Conservation (phyloP, 2,797 vertebrate species). For the Enteromius viviparus region DNA sequence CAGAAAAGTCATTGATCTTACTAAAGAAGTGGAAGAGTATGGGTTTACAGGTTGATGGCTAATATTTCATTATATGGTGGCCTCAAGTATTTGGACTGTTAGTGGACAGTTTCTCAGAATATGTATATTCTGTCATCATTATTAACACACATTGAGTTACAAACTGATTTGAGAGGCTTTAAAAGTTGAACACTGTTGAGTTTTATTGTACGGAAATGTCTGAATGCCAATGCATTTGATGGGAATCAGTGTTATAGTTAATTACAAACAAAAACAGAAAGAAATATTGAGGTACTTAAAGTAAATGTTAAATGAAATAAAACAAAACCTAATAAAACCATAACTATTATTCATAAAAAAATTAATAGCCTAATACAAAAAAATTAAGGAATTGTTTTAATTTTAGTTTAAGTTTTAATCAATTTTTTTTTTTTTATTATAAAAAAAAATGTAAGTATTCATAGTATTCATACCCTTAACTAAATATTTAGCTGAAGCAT, state of each 20-base stretch:
- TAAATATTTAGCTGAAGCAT: too few species aligned
- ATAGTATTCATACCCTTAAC: too few species aligned
- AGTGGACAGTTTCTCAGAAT: not conserved
- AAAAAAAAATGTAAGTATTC: too few species aligned
- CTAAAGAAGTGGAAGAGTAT: not conserved
- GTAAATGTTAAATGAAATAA: not conserved
- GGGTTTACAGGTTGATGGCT: not conserved
- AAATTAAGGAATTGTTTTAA: not conserved
- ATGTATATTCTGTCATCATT: not conserved
- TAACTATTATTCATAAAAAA: not conserved
- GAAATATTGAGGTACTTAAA: not conserved
- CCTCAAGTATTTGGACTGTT: not conserved
- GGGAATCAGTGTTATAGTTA: not conserved
- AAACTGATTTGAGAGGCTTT: not conserved
- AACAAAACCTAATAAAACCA: not conserved
- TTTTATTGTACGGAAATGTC: not conserved
- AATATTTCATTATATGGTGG: not conserved
- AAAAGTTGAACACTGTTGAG: not conserved
- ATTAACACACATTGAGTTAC: not conserved
- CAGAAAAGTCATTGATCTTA: conserved; percentile 27
- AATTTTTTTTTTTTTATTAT: too few species aligned
- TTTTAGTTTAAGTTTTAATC: not conserved
- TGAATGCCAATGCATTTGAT: not conserved
- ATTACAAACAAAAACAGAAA: not conserved
- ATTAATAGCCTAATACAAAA: too few species aligned